Percentiles rank a stretch among this genome's conserved stretches.
Evolutionary conservation across 1,140 invertebrate genomes (phyloP).

Genomic region (Ooceraea biroi): DNA sequence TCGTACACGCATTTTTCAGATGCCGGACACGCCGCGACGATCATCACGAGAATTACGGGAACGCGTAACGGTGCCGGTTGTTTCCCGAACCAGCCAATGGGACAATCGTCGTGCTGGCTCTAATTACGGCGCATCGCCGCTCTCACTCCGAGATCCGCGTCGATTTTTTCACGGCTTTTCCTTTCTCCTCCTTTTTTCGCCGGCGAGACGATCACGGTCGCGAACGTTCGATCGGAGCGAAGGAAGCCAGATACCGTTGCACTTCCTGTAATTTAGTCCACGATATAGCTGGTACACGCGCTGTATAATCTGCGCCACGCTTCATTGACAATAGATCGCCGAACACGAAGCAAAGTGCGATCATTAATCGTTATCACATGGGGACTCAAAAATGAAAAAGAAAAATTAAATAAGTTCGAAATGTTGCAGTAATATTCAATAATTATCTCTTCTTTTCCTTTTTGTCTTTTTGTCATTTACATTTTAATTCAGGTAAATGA

Average conservation of each 20-base stretch:
- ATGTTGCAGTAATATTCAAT: background rate
- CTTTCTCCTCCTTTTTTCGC: background rate
- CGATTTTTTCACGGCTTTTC: constrained; percentile 25
- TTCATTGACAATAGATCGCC: constrained; percentile 55
- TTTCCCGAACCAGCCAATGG: constrained; percentile 60
- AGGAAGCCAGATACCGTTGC: constrained; percentile 59
- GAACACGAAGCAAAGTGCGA: background rate
- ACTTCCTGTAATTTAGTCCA: constrained; percentile 63
- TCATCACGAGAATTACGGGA: constrained; percentile 42
- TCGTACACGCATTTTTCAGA: constrained; percentile 8
- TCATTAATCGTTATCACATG: constrained; percentile 35
- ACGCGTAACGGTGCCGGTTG: constrained; percentile 66
- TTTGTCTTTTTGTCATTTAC: background rate
- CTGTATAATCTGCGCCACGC: constrained; percentile 30
- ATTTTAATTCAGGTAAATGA: background rate
- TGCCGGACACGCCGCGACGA: constrained; percentile 6
- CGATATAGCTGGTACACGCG: background rate
- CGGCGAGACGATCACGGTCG: constrained; percentile 48
- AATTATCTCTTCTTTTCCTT: constrained; percentile 14
- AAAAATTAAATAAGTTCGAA: background rate
- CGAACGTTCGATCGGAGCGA: constrained; percentile 36
- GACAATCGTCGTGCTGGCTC: constrained; percentile 29
- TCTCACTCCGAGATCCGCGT: constrained; percentile 23
- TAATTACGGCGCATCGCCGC: constrained; percentile 18
- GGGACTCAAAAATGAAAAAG: constrained; percentile 22